Percentiles rank a stretch among this genome's conserved stretches.
Conservation (phyloP, 2,797 vertebrate genomes). For the Thripadectes ignobilis region DNA sequence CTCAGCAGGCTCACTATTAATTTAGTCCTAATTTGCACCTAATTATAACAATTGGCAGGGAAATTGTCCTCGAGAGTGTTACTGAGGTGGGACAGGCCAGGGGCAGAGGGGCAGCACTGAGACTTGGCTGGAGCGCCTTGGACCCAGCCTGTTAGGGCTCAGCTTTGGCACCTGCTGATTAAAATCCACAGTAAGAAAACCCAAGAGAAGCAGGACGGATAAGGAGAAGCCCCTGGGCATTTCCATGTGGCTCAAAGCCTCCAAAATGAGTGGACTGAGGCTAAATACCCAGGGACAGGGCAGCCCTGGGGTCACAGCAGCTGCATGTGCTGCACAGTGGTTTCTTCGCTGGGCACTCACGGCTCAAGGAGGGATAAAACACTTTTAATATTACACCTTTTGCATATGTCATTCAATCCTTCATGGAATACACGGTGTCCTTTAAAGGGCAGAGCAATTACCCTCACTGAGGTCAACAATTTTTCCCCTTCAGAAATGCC, state of each 20-base stretch:
- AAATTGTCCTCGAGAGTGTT: background rate
- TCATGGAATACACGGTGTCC: background rate
- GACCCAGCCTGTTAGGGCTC: accelerated
- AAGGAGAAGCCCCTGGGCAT: background rate
- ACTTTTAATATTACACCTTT: background rate
- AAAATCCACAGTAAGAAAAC: background rate
- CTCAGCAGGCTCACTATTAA: background rate
- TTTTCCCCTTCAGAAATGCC: conserved; percentile 14
- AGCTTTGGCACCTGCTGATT: background rate
- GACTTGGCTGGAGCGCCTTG: background rate
- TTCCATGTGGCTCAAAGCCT: background rate
- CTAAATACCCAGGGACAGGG: background rate
- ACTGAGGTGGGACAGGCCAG: background rate
- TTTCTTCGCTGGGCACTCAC: accelerated
- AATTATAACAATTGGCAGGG: background rate
- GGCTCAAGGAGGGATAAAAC: background rate
- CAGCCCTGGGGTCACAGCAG: background rate
- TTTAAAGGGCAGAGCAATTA: conserved; percentile 48
- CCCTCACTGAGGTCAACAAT: background rate
- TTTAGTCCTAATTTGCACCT: background rate
- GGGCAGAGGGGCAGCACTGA: background rate
- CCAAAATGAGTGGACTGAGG: background rate
- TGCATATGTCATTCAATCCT: conserved; percentile 1
- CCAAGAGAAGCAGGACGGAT: background rate
- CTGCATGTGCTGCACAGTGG: accelerated